Conservation (phyloP, 1,140 invertebrate genomes). For the Bemisia tabaci region DNA sequence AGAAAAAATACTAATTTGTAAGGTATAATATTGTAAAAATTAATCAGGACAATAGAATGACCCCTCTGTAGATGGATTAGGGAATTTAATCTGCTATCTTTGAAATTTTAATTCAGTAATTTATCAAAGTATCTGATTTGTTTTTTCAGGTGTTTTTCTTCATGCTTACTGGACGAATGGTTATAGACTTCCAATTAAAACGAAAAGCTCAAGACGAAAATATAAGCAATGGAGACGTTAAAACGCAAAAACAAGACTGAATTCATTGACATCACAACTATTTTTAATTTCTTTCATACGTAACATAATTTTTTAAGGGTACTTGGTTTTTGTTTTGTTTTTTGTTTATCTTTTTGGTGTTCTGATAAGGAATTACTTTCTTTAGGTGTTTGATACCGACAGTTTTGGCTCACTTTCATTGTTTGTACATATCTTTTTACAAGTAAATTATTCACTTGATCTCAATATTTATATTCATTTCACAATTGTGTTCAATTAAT, state of each 20-base stretch:
- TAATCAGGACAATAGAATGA: too few species aligned
- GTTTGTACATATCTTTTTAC: not conserved
- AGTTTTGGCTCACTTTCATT: not conserved
- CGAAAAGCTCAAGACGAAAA: slow-evolving; percentile 27
- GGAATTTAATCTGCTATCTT: too few species aligned
- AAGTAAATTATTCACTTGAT: not conserved
- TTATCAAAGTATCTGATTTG: too few species aligned
- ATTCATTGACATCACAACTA: slow-evolving; percentile 4
- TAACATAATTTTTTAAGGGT: not conserved
- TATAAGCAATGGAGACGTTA: slow-evolving; percentile 21
- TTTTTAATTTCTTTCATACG: not conserved
- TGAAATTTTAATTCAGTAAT: too few species aligned
- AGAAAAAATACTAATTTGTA: too few species aligned
- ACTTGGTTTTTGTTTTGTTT: not conserved
- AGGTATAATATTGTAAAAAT: too few species aligned
- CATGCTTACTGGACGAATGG: slow-evolving; percentile 82
- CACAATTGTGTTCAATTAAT: not conserved
- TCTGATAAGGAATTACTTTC: not conserved
- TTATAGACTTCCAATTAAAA: slow-evolving; percentile 52
- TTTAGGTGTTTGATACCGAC: not conserved
- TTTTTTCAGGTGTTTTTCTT: slow-evolving; percentile 67
- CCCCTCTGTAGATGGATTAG: too few species aligned
- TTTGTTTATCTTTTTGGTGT: not conserved
- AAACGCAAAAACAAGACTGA: slow-evolving; percentile 26
- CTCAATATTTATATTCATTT: not conserved